Base-by-base conservation (phyloP, 2,113 vertebrate genomes). In the Plecotus auritus region DNA sequence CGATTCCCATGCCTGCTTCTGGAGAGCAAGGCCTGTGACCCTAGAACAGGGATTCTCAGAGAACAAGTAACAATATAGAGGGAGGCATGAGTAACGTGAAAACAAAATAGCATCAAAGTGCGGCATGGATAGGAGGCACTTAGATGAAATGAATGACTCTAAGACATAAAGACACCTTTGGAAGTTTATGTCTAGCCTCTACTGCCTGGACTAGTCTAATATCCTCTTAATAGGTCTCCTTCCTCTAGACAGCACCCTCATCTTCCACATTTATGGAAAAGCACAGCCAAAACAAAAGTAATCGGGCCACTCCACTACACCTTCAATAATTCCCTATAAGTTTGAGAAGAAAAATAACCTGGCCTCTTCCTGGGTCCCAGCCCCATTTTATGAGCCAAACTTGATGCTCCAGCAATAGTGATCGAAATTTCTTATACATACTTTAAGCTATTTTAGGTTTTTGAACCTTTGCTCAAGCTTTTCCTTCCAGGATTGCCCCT, bases 81-180 rank as follows among this genome's bases (percentile, higher is more conserved):
- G 26, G 26, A 88, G 37, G 37, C 37, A 87, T 61, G 2, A 32
- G 10, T 4, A 93, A 92, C 37, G 37, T 89, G 64, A 83, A 89
- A 94, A 74, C 73, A 92, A 96, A 88, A 74, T 14, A 85, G n/a
- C 42, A 51, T 61, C 45, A 45, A 81, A 95, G 35, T 51, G 13
- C n/a, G 32, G 28, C 20, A 85, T 9, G 9, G 13, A n/a, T 12
- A 85, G 20, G 1, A 95, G 11, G n/a, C 56, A 84, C 5, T 42
- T 30, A 11, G 22, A 78, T 82, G 28, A 95, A 93, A 73, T 73
- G 4, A 89, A 42, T 85, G 72, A 69, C 32, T 78, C 12, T 69
- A n/a, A 93, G 32, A 56, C 51, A 85, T 26, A 26, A 77, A 28
- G 59, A 81, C 13, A 42, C 11, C n/a, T 70, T 3, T 22, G 22